Base-by-base conservation (phyloP, 1,140 invertebrate genomes). In the Octopus sinensis region DNA sequence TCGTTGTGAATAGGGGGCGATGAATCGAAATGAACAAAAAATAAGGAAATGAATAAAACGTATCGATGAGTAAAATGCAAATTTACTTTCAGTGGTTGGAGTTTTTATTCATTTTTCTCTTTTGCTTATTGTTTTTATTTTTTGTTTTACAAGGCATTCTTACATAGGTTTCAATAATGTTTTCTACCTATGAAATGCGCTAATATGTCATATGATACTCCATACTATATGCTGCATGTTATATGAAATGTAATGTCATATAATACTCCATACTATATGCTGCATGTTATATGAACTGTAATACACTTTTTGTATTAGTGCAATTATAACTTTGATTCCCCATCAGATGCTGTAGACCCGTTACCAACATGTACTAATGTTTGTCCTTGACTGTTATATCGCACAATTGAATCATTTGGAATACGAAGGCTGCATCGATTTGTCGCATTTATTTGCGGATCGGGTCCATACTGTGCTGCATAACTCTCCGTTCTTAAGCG, bases 401-500 rank as follows among this genome's bases (percentile, higher is more conserved):
- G 83, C 4, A 90, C 89, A 7, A 88, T 82, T 10, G 88, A 87
- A 53, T 88, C 87, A 76, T 84, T 85, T 54, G 87, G 86, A 6
- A 87, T 87, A 71, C 86, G 80, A 23, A 90, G 82, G 79, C 87
- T 89, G 81, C 88, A 87, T 71, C 87, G 68, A 71, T 85, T 84
- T 6, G 85, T 84, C n/a, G 84, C 83, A 78, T 85, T 84, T 10
- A 75, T 9, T 23, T 13, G 17, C 62, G 75, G 79, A 0, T 62
- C 83, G 17, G 85, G 85, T 4, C 91, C 91, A 82, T 90, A 92
- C 85, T 91, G 90, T 81, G 89, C 89, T 13, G 88, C 88, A 80
- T 92, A 92, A 82, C 90, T 91, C 84, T 92, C 91, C 54, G 90
- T 88, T n/a, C 91, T 87, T 85, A 92, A 87, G 51, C 90, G 88